Percentiles rank a stretch among this genome's conserved stretches.
phyloP scores from a whole-genome alignment of 2,113 vertebrate genomes.

The Hemiprocne comata region DNA sequence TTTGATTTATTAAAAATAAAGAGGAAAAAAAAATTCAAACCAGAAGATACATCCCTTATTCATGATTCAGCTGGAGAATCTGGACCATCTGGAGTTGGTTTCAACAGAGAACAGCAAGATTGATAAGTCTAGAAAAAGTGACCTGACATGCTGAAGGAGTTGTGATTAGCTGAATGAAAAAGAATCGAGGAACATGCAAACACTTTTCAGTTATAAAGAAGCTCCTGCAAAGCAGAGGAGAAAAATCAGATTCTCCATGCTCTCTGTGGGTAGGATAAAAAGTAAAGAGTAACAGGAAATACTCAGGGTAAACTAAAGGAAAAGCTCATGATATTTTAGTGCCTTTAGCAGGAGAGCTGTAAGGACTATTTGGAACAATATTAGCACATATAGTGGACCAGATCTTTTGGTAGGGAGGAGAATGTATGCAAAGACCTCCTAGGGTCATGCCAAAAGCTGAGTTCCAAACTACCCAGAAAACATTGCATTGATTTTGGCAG shows the following conservation, averaged over 20 bases:
- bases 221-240: background rate
- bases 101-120: background rate
- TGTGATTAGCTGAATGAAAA: background rate
- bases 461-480: background rate
- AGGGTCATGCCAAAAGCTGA: no score
- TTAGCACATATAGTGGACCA: accelerated
- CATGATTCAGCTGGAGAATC: background rate
- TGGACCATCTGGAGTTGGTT: background rate
- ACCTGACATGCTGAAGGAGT: background rate
- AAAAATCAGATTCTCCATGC: background rate
- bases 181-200: background rate
- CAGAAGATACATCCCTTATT: background rate
- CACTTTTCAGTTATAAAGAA: background rate
- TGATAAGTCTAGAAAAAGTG: background rate
- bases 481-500: background rate
- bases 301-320: background rate
- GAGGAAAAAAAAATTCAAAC: background rate
- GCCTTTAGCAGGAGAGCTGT: background rate
- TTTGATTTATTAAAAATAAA: background rate
- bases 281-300: background rate
- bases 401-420: background rate
- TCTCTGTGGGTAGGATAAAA: background rate
- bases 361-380: background rate
- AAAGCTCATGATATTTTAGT: background rate
- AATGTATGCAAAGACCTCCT: background rate